Evolutionary conservation across 2,797 vertebrate species (phyloP).

Genomic region (Alcedo atthis): DNA sequence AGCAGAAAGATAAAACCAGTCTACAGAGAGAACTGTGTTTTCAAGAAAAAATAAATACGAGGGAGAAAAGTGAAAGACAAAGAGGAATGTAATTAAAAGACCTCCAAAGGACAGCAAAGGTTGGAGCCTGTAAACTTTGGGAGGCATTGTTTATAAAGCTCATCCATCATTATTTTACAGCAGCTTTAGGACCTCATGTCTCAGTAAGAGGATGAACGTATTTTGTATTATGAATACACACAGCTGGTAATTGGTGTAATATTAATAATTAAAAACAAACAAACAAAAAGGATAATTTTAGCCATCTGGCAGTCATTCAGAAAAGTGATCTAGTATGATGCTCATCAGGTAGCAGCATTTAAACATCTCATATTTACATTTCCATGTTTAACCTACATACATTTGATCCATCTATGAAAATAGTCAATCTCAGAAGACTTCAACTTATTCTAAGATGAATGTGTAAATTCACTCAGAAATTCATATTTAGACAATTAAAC

Average conservation of each 20-base stretch:
- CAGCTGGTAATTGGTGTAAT: background rate
- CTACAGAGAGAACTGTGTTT: background rate
- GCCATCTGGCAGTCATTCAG: background rate
- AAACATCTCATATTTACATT: background rate
- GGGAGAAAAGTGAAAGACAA: background rate
- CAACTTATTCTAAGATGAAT: background rate
- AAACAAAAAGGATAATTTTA: background rate
- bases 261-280: background rate
- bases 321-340: background rate
- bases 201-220: background rate
- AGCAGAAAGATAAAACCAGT: background rate
- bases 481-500: background rate
- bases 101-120: background rate
- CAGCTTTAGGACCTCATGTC: background rate
- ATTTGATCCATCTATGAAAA: background rate
- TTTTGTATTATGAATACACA: background rate
- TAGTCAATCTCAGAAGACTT: background rate
- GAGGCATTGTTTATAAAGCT: background rate
- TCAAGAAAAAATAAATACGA: background rate
- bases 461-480: background rate
- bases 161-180: background rate
- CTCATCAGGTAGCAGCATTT: background rate
- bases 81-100: background rate
- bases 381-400: background rate
- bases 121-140: background rate